Percentiles rank a stretch among this genome's conserved stretches.
Evolutionary conservation across 2,888 invertebrate species (phyloP).

Genomic region (Eretmocerus hayati): DNA sequence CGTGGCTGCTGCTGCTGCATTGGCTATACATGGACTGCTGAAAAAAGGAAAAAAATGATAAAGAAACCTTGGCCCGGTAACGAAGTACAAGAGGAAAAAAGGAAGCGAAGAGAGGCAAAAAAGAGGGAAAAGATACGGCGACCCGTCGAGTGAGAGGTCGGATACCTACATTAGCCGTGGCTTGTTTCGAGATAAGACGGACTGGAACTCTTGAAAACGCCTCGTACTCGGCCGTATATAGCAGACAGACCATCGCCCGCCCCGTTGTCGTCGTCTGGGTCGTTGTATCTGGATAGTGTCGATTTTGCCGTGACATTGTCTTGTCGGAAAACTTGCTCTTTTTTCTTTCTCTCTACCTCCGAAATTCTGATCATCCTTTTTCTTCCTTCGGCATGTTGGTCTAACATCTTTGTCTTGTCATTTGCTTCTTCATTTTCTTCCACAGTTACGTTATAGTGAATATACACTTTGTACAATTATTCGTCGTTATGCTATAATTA

Average conservation of each 20-base stretch:
- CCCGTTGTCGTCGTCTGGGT: slow-evolving; percentile 12
- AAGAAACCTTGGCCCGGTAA: slow-evolving; percentile 22
- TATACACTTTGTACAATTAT: no score
- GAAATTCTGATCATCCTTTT: not conserved
- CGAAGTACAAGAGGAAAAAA: slow-evolving; percentile 14
- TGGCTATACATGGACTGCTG: slow-evolving; percentile 9
- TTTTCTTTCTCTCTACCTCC: slow-evolving; percentile 22
- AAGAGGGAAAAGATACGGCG: slow-evolving; percentile 1
- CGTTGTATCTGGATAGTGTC: slow-evolving; percentile 32
- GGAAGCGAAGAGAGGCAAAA: slow-evolving; percentile 7
- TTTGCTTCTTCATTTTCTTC: slow-evolving; percentile 6
- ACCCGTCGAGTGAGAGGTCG: slow-evolving; percentile 22
- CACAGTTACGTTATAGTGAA: not conserved
- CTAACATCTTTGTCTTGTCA: not conserved
- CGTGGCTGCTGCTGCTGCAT: slow-evolving; percentile 7
- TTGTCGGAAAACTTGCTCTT: slow-evolving; percentile 23
- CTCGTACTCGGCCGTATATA: slow-evolving; percentile 26
- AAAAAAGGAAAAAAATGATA: slow-evolving; percentile 16
- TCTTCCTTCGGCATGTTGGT: not conserved
- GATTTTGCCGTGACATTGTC: slow-evolving; percentile 35
- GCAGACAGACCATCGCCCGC: slow-evolving; percentile 10
- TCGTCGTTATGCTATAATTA: no score
- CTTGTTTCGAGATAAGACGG: slow-evolving; percentile 25
- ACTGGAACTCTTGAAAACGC: slow-evolving; percentile 34
- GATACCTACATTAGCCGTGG: slow-evolving; percentile 39